Conservation (phyloP, 1,140 invertebrate genomes). For the Cecropterus lyciades region DNA sequence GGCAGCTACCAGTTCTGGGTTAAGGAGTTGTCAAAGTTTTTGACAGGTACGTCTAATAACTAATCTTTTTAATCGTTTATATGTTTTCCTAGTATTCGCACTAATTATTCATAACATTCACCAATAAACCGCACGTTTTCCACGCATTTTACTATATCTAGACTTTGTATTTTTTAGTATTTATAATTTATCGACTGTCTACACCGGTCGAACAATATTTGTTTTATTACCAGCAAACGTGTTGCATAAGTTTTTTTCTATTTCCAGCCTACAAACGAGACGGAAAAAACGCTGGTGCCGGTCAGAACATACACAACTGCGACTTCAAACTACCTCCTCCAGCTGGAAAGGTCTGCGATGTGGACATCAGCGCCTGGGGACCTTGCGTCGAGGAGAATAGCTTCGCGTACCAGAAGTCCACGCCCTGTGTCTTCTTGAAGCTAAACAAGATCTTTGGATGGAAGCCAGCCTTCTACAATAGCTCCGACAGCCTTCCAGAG, state of each 20-base stretch:
- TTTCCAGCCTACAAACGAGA: conserved; percentile 88
- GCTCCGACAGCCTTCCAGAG: conserved; percentile 85
- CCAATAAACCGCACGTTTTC: too few relatives aligned
- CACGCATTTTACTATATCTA: too few relatives aligned
- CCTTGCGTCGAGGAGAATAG: conserved; percentile 89
- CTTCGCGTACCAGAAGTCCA: conserved; percentile 91
- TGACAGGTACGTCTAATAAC: conserved; percentile 56
- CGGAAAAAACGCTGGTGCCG: conserved; percentile 86
- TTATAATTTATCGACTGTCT: too few relatives aligned
- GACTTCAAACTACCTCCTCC: conserved; percentile 86
- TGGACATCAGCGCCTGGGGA: conserved; percentile 85
- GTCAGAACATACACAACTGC: conserved; percentile 88
- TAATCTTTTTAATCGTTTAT: too few relatives aligned
- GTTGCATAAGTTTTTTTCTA: too few relatives aligned
- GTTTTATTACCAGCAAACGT: too few relatives aligned
- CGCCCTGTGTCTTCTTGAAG: conserved; percentile 93
- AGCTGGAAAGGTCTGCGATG: conserved; percentile 85
- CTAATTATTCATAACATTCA: too few relatives aligned
- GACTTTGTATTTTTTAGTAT: too few relatives aligned
- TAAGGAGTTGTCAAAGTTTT: conserved; percentile 88
- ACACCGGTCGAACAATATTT: too few relatives aligned
- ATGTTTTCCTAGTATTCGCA: too few relatives aligned
- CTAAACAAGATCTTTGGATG: conserved; percentile 93
- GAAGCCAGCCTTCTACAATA: conserved; percentile 89
- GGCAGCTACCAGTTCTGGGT: conserved; percentile 92